A percentile compares a stretch with the other conserved stretches of the same genome.
phyloP scores from a whole-genome alignment of 2,888 invertebrate species.

The Andrena camellia region DNA sequence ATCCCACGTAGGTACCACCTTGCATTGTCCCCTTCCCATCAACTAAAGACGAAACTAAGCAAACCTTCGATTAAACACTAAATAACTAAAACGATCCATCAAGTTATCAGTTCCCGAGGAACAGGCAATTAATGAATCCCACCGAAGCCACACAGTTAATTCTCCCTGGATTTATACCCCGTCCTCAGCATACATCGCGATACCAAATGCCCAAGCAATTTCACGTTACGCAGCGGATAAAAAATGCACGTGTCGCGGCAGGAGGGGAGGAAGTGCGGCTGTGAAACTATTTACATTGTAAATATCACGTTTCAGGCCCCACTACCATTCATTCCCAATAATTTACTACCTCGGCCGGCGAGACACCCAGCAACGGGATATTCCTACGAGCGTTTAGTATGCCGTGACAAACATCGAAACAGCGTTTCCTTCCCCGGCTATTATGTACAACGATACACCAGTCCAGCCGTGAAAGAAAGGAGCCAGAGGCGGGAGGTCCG shows the following conservation, averaged over 20 bases:
- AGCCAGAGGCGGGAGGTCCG: constrained; percentile 66
- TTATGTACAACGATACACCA: constrained; percentile 34
- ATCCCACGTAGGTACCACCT: no score
- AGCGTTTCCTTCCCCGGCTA: constrained; percentile 49
- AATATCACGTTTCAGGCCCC: constrained; percentile 62
- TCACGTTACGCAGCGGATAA: constrained; percentile 6
- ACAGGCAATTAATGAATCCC: neutral
- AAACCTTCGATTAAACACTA: no score
- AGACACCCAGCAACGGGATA: constrained; percentile 43
- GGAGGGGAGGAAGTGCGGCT: constrained; percentile 13
- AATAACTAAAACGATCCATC: neutral
- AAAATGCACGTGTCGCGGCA: constrained; percentile 13
- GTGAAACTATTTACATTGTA: constrained; percentile 59
- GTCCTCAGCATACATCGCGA: constrained; percentile 4
- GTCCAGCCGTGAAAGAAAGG: constrained; percentile 34
- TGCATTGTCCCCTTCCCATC: no score
- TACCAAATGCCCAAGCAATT: constrained; percentile 9
- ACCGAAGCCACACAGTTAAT: neutral
- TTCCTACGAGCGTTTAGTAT: constrained; percentile 56
- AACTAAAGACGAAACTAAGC: no score
- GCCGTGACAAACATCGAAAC: constrained; percentile 54
- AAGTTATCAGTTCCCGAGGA: neutral
- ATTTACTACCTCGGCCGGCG: constrained; percentile 54
- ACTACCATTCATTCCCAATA: constrained; percentile 52
- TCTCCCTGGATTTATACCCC: constrained; percentile 9